Base-by-base conservation (phyloP, 2,888 invertebrate species). In the Drosophila anceps region DNA sequence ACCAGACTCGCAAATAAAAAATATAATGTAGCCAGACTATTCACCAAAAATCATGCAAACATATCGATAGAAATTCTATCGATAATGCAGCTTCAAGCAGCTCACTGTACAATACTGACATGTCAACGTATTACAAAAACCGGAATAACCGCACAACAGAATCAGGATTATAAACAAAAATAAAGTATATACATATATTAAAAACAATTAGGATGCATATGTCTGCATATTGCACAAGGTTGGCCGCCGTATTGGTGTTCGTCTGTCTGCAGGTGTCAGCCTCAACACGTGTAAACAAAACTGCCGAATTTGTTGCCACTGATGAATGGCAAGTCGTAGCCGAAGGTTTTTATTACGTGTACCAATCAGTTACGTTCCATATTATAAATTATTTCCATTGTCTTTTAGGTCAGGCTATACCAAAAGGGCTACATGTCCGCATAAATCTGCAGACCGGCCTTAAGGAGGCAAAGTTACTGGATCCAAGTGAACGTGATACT, bases 391-490 rank as follows among this genome's bases (percentile, higher is more conserved):
- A 70, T 55, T 10, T 60, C 10, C 18, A n/a, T 31, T 35, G 15
- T n/a, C 8, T 79, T 92, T 48, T 78, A 96, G 97, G 95, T 69
- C 96, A 96, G 91, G 93, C 94, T 20, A 94, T 97, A 79, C 96
- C 97, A 1, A 92, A 94, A 66, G 97, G 97, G 1, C 93, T 97
- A 4, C 97, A 97, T 91, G 94, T 96, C 7, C 93, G 96, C 54
- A 94, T 97, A 68, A 96, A 97, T 93, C 93, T 97, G n/a, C 93
- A 95, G 92, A 96, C 96, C 13, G 96, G 96, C 0, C 90, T 94
- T 71, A 95, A 94, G 43, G 96, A 97, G 92, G 97, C 96, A 0
- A 97, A 96, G 92, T 92, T 97, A 39, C 83, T 96, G 76, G 95
- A 95, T 31, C 95, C 95, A 37, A 90, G 90, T n/a, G 88, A 92